phyloP scores from a whole-genome alignment of 2,113 vertebrate genomes.

The Gymnocephalus cernua region DNA sequence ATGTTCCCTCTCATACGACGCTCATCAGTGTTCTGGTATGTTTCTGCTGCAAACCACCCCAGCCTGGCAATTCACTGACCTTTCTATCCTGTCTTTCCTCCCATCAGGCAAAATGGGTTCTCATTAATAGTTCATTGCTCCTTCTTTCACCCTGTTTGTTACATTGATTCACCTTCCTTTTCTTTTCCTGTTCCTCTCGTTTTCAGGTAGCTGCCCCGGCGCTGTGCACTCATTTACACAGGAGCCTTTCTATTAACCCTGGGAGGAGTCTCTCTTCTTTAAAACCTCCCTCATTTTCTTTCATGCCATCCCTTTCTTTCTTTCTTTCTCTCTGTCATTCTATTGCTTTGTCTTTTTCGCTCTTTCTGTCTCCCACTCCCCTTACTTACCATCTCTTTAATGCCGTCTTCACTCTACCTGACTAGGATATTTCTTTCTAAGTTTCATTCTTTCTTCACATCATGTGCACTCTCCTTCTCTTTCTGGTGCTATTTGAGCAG shows the following conservation, averaged over 20 bases:
- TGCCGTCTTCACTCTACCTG: background rate
- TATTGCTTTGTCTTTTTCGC: background rate
- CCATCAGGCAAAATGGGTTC: conserved; percentile 76
- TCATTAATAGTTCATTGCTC: conserved; percentile 80
- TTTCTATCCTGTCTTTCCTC: conserved; percentile 61
- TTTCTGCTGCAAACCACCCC: conserved; percentile 52
- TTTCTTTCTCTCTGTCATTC: background rate
- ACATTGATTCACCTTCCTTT: conserved; percentile 69
- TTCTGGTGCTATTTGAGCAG: conserved; percentile 42
- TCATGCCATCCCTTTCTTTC: background rate
- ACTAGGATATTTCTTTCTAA: background rate
- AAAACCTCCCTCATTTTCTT: background rate
- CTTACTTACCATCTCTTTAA: background rate
- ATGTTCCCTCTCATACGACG: conserved; percentile 53
- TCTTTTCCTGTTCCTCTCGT: conserved; percentile 33
- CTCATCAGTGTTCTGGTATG: conserved; percentile 61
- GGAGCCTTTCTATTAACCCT: conserved; percentile 76
- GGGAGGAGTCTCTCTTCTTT: conserved; percentile 31
- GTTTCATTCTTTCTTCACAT: conserved; percentile 4
- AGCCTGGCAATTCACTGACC: conserved; percentile 67
- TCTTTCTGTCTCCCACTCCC: background rate
- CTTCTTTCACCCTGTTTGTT: conserved; percentile 78
- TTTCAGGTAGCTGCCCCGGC: conserved; percentile 55
- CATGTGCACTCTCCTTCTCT: conserved; percentile 4
- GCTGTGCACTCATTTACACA: conserved; percentile 71